phyloP scores from a whole-genome alignment of 2,113 vertebrate genomes.

The Dolichotis patagonum region DNA sequence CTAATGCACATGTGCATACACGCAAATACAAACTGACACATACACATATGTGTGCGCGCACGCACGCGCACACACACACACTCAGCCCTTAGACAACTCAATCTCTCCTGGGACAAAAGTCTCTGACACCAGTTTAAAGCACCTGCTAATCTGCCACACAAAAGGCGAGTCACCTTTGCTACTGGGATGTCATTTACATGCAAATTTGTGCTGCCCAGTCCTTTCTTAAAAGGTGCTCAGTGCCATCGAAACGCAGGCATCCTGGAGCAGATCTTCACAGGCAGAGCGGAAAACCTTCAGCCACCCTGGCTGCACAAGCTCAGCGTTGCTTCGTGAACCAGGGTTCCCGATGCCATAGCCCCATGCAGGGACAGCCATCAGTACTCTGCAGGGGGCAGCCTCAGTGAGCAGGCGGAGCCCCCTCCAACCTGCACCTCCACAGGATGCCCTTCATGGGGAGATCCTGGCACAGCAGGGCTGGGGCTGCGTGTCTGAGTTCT shows the following conservation, averaged over 20 bases:
- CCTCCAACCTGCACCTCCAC: not conserved
- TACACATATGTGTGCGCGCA: too few relatives aligned
- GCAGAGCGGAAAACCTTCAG: not conserved
- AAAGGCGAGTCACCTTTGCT: not conserved
- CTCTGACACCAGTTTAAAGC: not conserved
- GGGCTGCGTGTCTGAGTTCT: not conserved
- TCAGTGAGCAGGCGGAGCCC: not conserved
- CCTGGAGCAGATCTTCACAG: not conserved
- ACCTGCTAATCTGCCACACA: rapidly evolving
- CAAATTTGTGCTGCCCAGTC: not conserved
- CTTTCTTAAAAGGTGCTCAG: not conserved
- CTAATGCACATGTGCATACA: not conserved
- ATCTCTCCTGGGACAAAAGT: not conserved
- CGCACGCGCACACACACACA: too few relatives aligned
- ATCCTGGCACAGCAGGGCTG: not conserved
- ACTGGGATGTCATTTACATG: rapidly evolving
- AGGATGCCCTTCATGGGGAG: not conserved
- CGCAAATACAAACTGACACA: not conserved
- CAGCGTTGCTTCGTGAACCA: not conserved
- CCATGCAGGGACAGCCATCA: not conserved
- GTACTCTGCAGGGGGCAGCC: not conserved
- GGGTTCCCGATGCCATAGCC: not conserved
- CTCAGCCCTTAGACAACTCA: not conserved
- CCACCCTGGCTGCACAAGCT: not conserved
- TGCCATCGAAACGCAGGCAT: not conserved